phyloP scores from a whole-genome alignment of 2,113 vertebrate species.

The Phaethon lepturus region DNA sequence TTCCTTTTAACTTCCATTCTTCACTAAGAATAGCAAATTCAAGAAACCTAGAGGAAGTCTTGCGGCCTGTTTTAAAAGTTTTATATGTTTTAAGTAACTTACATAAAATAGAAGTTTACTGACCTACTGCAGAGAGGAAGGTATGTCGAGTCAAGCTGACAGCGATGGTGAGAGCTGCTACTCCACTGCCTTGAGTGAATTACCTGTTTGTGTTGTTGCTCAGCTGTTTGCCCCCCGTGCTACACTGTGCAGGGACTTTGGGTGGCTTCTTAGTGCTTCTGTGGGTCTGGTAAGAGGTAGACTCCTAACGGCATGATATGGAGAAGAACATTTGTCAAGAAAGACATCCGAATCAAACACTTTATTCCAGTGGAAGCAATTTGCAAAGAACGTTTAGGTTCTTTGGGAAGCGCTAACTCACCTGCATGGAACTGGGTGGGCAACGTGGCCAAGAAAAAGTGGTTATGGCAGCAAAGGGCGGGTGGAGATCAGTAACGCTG shows the following conservation, averaged over 20 bases:
- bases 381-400: neutral
- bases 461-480: rapidly evolving
- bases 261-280: neutral
- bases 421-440: neutral
- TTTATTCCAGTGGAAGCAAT: neutral
- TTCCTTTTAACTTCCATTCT: neutral
- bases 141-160: neutral
- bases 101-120: neutral
- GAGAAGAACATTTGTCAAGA: neutral
- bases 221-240: neutral
- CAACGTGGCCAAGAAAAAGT: neutral
- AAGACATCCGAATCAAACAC: neutral
- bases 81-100: neutral
- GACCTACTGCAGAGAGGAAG: neutral
- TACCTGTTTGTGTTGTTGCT: neutral
- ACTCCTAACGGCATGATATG: neutral
- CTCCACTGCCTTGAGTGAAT: neutral
- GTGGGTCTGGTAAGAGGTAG: neutral
- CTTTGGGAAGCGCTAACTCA: neutral
- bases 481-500: neutral
- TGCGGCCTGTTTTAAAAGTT: neutral
- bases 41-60: neutral
- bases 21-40: neutral
- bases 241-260: neutral
- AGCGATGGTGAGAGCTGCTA: neutral